phyloP scores from a whole-genome alignment of 2,888 invertebrate species.

The Dicyrtomina minuta region DNA sequence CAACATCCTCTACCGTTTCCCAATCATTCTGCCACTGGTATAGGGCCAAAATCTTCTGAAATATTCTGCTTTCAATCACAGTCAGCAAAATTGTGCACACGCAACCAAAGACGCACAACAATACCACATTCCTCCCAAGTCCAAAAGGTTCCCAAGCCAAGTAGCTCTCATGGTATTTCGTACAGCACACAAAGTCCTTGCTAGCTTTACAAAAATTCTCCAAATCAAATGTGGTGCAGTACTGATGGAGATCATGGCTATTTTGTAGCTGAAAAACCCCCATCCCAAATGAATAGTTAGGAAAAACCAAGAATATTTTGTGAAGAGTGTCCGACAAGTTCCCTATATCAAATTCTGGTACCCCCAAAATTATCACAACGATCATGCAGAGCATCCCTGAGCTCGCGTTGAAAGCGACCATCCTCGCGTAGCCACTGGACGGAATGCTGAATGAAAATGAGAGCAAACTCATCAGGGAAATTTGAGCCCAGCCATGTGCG shows the following conservation, averaged over 20 bases:
- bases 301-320: constrained; percentile 69
- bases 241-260: constrained; percentile 41
- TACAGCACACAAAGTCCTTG: constrained; percentile 47
- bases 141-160: constrained; percentile 47
- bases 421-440: constrained; percentile 72
- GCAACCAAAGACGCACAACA: constrained; percentile 35
- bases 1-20: constrained; percentile 10
- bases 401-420: constrained; percentile 71
- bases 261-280: constrained; percentile 47
- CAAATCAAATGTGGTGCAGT: constrained; percentile 41
- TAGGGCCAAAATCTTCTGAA: constrained; percentile 58
- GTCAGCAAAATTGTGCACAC: constrained; percentile 32
- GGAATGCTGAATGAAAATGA: constrained; percentile 67
- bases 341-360: constrained; percentile 64
- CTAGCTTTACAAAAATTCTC: constrained; percentile 46
- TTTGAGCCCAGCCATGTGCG: constrained; percentile 65
- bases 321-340: constrained; percentile 65
- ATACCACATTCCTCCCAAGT: constrained; percentile 46
- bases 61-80: constrained; percentile 38
- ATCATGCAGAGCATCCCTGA: constrained; percentile 71
- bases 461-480: constrained; percentile 68
- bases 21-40: constrained; percentile 53
- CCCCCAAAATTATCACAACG: constrained; percentile 67
- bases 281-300: constrained; percentile 68
- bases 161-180: constrained; percentile 42